Evolutionary conservation across 53 echinoderm and acorn worm species (phyloP).

Genomic region (Hippasteria phrygiana): DNA sequence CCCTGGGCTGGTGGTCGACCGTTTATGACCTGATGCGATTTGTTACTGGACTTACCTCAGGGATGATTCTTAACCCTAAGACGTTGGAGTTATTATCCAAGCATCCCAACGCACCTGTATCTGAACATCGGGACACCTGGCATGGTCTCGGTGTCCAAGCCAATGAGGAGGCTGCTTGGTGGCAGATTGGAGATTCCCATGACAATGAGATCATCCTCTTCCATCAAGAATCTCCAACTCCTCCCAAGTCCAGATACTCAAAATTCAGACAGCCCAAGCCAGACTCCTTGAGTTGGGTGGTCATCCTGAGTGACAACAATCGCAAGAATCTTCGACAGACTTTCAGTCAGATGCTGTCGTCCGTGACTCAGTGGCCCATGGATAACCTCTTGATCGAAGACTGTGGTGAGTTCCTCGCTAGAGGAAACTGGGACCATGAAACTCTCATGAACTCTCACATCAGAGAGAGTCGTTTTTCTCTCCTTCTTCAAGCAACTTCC

Average conservation of each 20-base stretch:
- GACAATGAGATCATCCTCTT: constrained; percentile 91
- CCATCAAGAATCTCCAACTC: constrained; percentile 59
- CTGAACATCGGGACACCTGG: constrained; percentile 91
- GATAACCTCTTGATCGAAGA: constrained; percentile 72
- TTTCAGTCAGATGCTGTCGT: constrained; percentile 63
- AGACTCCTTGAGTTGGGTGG: constrained; percentile 72
- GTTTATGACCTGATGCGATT: constrained; percentile 91
- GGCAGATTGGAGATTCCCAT: constrained; percentile 92
- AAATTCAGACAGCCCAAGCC: constrained; percentile 12
- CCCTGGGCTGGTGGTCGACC: constrained; percentile 93
- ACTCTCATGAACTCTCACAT: constrained; percentile 74
- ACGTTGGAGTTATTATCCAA: constrained; percentile 56
- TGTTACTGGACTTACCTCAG: constrained; percentile 72
- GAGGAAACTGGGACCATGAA: constrained; percentile 27
- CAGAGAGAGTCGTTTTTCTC: constrained; percentile 70
- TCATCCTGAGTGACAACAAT: constrained; percentile 91
- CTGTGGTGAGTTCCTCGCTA: constrained; percentile 64
- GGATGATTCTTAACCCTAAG: constrained; percentile 49
- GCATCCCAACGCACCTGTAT: constrained; percentile 77
- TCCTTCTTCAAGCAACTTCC: constrained; percentile 67
- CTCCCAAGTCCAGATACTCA: neutral
- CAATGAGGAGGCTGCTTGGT: constrained; percentile 82
- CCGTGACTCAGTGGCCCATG: constrained; percentile 74
- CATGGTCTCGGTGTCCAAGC: constrained; percentile 88
- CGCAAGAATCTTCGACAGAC: constrained; percentile 76